A percentile compares a stretch with the other conserved stretches of the same genome.
phyloP scores from a whole-genome alignment of 2,113 vertebrate species.

The Sarotherodon lohbergeri region DNA sequence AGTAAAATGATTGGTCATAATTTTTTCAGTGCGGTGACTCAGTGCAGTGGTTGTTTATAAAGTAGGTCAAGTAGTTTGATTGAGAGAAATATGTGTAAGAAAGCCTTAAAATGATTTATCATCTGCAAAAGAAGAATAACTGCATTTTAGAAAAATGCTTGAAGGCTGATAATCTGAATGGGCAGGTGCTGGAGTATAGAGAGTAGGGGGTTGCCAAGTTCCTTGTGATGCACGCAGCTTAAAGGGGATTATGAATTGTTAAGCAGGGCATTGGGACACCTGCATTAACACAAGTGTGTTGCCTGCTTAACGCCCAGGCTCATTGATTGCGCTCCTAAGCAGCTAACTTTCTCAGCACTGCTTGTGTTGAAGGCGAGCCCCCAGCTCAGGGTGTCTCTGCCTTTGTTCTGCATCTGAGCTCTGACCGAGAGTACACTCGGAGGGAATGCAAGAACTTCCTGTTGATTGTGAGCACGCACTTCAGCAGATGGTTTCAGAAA shows the following conservation, averaged over 20 bases:
- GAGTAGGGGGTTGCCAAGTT: background rate
- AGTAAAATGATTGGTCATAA: background rate
- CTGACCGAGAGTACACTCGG: slow-evolving; percentile 49
- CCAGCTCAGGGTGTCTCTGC: background rate
- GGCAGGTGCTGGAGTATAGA: background rate
- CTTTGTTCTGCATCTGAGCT: background rate
- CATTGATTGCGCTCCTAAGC: slow-evolving; percentile 19
- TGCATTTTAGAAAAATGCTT: background rate
- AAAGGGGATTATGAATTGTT: slow-evolving; percentile 54
- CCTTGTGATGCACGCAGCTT: slow-evolving; percentile 10
- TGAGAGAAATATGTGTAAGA: background rate
- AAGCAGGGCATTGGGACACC: slow-evolving; percentile 50
- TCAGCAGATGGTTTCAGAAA: slow-evolving; percentile 59
- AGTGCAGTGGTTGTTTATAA: background rate
- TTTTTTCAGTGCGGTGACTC: background rate
- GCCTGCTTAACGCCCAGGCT: background rate
- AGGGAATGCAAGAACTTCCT: slow-evolving; percentile 61
- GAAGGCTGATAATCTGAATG: background rate
- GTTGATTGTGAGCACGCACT: slow-evolving; percentile 10
- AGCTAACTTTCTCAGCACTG: background rate
- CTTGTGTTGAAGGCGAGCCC: background rate
- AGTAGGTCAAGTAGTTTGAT: background rate
- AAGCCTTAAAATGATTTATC: background rate
- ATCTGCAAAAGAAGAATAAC: background rate
- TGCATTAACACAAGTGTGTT: slow-evolving; percentile 12